phyloP scores from a whole-genome alignment of 1,140 invertebrate genomes.

The Antheraea pernyi region DNA sequence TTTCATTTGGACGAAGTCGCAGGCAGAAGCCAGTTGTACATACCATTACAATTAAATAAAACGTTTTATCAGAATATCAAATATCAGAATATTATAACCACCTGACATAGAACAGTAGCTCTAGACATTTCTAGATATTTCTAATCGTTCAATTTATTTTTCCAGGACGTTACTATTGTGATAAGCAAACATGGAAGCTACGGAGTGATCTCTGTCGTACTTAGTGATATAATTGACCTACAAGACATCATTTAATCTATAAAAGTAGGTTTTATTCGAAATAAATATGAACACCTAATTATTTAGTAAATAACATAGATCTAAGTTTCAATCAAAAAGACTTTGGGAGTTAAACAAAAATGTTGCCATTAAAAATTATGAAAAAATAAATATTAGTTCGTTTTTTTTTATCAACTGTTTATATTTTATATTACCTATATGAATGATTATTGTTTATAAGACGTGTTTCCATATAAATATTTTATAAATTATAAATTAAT shows the following conservation, averaged over 20 bases:
- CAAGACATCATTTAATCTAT: not conserved
- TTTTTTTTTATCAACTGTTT: not conserved
- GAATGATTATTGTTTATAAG: not conserved
- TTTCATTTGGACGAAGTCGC: too few relatives aligned
- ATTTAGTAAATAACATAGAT: not conserved
- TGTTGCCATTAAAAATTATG: not conserved
- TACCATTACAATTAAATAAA: too few relatives aligned
- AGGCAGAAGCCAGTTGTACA: too few relatives aligned
- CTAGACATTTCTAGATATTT: not conserved
- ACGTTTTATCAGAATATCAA: too few relatives aligned
- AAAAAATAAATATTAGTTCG: not conserved
- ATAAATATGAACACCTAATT: not conserved
- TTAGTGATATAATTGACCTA: not conserved
- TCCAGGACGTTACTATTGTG: not conserved
- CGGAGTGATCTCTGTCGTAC: constrained; percentile 56
- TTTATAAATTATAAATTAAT: not conserved
- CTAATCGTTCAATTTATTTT: not conserved
- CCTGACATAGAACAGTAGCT: not conserved
- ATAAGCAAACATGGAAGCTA: constrained; percentile 48
- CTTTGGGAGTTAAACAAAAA: not conserved
- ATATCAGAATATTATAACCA: not conserved
- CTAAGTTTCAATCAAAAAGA: not conserved
- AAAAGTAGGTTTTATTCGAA: not conserved
- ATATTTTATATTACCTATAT: not conserved
- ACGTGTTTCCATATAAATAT: not conserved